Evolutionary conservation across 2,797 vertebrate species (phyloP).

Genomic region (Hippopotamyrus pictus): DNA sequence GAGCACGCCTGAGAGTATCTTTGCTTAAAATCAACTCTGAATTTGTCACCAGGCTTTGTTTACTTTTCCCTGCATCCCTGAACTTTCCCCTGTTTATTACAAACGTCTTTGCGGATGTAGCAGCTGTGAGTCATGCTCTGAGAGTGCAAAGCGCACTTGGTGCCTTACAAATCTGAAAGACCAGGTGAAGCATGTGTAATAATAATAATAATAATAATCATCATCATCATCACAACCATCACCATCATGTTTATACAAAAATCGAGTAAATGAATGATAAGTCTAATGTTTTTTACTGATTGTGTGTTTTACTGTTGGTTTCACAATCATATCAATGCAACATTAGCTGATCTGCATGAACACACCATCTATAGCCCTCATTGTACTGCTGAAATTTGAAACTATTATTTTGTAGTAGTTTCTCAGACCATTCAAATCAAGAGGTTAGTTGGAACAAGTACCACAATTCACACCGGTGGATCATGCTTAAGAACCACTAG

Average conservation of each 20-base stretch:
- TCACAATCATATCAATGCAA: background rate
- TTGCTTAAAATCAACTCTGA: conserved; percentile 11
- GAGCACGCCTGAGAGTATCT: background rate
- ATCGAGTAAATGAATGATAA: background rate
- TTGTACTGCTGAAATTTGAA: background rate
- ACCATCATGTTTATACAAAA: background rate
- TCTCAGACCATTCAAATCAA: background rate
- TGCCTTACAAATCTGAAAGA: background rate
- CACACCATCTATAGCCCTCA: background rate
- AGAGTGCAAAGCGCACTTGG: background rate
- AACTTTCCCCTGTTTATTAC: background rate
- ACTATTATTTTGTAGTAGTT: background rate
- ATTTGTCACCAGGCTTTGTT: conserved; percentile 17
- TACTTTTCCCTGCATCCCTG: background rate
- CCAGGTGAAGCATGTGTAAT: background rate
- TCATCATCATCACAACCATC: background rate
- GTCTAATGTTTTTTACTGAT: background rate
- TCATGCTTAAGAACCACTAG: background rate
- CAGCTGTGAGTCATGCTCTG: background rate
- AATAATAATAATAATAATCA: background rate
- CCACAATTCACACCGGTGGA: background rate
- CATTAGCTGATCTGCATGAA: background rate
- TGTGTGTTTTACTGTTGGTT: background rate
- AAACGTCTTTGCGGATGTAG: background rate
- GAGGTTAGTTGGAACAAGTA: background rate